These are phyloP conservation scores for Zeuzera pyrina DNA, from an alignment of 2,888 invertebrate genomes.

Conservation along the genomic window DNA sequence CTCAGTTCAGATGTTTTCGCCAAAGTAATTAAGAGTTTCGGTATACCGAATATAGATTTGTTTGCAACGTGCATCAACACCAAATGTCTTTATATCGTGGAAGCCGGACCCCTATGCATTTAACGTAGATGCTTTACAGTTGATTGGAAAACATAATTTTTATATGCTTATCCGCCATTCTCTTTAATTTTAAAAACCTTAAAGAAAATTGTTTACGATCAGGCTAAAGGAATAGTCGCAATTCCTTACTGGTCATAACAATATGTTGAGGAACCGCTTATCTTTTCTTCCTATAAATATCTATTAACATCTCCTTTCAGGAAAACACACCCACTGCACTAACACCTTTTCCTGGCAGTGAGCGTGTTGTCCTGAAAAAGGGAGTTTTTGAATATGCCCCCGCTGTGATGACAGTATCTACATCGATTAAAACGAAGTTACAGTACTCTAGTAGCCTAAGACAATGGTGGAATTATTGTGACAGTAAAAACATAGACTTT, in stretches of 20 bases:
- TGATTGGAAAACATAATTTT: slow-evolving; percentile 8
- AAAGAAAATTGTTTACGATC: no score
- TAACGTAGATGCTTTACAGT: slow-evolving; percentile 14
- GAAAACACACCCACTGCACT: slow-evolving; percentile 1
- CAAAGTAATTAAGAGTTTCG: no score
- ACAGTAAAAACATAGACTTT: no score
- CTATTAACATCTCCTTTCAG: slow-evolving; percentile 3
- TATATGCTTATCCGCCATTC: slow-evolving; percentile 15
- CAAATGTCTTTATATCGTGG: slow-evolving; percentile 16
- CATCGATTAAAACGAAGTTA: slow-evolving; percentile 13
- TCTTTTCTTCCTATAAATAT: not conserved
- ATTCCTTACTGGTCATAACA: no score
- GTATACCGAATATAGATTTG: no score
- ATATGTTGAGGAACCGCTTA: not conserved
- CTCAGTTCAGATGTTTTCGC: no score
- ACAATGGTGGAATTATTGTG: no score
- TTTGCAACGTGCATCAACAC: no score
- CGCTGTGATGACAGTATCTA: slow-evolving; percentile 14
- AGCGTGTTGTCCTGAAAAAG: slow-evolving; percentile 12
- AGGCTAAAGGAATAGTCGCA: slow-evolving; percentile 8
- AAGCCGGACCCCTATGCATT: slow-evolving; percentile 10
- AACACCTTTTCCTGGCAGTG: not conserved
- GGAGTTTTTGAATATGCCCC: slow-evolving; percentile 8
- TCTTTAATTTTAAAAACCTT: no score
- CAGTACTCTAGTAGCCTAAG: no score